Percentiles rank a stretch among this genome's conserved stretches.
phyloP scores from a whole-genome alignment of 2,888 invertebrate genomes.

The Argyresthia albistria region DNA sequence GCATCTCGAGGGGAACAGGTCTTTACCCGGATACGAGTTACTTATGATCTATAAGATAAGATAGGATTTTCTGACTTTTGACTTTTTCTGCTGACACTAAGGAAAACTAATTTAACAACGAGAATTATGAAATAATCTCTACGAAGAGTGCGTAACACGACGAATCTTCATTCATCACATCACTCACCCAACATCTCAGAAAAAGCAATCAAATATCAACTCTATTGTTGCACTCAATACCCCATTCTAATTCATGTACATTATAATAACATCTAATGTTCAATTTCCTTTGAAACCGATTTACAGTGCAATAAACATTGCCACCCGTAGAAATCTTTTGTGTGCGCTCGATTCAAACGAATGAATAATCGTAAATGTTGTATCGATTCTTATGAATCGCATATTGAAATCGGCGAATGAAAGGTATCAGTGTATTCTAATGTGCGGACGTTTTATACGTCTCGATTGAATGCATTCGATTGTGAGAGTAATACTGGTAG shows the following conservation, averaged over 20 bases:
- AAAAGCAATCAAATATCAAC: constrained; percentile 29
- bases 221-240: constrained; percentile 20
- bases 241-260: constrained; percentile 20
- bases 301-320: constrained; percentile 3
- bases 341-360: constrained; percentile 18
- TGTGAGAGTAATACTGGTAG: not conserved
- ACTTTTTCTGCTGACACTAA: no score
- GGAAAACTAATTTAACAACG: no score
- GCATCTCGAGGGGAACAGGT: no score
- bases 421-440: not conserved
- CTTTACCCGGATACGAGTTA: no score
- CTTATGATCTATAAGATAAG: no score
- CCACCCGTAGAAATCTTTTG: constrained; percentile 1
- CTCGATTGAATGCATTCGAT: not conserved
- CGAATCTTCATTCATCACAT: not conserved
- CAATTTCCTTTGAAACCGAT: constrained; percentile 4
- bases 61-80: no score
- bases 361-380: constrained; percentile 54
- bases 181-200: not conserved
- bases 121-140: no score
- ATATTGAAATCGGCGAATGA: constrained; percentile 9
- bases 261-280: constrained; percentile 14
- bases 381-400: constrained; percentile 35
- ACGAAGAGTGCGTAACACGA: no score
- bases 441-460: not conserved